Evolutionary conservation across 2,113 vertebrate species (phyloP).

Genomic region (Chloroceryle aenea): DNA sequence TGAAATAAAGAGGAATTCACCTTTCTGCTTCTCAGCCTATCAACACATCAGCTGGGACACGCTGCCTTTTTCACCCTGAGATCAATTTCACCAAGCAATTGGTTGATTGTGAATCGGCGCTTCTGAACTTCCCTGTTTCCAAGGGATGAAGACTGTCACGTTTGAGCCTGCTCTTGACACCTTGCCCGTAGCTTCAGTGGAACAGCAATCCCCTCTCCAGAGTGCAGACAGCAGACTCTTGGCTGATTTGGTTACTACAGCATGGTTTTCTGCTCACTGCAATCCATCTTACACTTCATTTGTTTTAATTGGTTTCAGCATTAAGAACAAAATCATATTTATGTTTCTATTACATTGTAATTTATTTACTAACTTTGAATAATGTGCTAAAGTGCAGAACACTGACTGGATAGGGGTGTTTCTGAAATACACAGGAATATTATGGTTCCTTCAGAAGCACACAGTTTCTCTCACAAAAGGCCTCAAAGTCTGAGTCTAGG

Average conservation of each 20-base stretch:
- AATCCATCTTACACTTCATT: background rate
- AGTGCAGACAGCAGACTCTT: background rate
- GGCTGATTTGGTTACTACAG: background rate
- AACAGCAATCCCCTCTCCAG: background rate
- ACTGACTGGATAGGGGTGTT: background rate
- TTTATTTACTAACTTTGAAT: constrained; percentile 41
- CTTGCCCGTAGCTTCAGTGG: background rate
- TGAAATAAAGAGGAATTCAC: background rate
- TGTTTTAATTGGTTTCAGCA: background rate
- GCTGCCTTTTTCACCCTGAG: background rate
- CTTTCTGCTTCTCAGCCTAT: background rate
- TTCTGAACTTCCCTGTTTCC: background rate
- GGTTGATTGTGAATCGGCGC: accelerated
- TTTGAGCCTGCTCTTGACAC: background rate
- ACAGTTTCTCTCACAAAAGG: background rate
- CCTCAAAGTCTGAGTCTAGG: background rate
- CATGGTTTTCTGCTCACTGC: background rate
- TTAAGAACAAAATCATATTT: background rate
- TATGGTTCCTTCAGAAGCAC: background rate
- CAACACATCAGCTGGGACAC: background rate
- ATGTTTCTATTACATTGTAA: constrained; percentile 1
- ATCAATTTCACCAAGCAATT: background rate
- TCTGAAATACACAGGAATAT: background rate
- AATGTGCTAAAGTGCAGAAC: background rate
- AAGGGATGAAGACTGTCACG: background rate